A percentile compares a stretch with the other conserved stretches of the same genome.
phyloP scores from a whole-genome alignment of 2,888 invertebrate genomes.

The Caenorhabditis doughertyi region DNA sequence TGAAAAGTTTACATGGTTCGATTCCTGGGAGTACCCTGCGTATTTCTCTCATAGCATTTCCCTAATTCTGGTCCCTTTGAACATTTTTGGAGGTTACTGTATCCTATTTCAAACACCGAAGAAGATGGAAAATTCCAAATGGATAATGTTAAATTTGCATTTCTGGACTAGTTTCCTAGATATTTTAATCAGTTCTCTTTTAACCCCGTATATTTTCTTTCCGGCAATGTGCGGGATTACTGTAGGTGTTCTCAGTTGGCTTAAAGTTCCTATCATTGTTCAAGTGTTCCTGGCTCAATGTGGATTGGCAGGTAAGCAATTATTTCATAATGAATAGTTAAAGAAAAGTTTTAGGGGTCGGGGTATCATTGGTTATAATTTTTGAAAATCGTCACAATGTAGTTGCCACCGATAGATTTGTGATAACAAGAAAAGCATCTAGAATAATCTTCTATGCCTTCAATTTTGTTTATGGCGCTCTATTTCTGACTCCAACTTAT shows the following conservation, averaged over 20 bases:
- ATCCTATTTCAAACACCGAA: constrained; percentile 21
- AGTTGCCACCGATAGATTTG: constrained; percentile 8
- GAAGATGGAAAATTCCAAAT: constrained; percentile 5
- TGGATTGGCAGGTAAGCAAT: constrained; percentile 20
- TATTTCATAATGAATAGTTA: too few species aligned
- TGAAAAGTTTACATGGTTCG: constrained; percentile 35
- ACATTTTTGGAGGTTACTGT: constrained; percentile 28
- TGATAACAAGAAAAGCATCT: not conserved
- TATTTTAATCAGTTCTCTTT: constrained; percentile 7
- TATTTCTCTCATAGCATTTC: constrained; percentile 34
- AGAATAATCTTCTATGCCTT: constrained; percentile 23
- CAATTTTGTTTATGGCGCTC: constrained; percentile 17
- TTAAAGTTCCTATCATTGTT: not conserved
- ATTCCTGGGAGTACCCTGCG: constrained; percentile 41
- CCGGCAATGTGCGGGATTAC: constrained; percentile 25
- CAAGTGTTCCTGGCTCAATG: constrained; percentile 33
- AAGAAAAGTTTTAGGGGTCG: constrained; percentile 40
- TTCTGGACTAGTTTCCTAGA: constrained; percentile 25
- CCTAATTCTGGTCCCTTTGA: constrained; percentile 4
- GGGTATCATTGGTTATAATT: constrained; percentile 17
- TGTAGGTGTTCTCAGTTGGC: constrained; percentile 5
- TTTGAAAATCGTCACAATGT: constrained; percentile 48
- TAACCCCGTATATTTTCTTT: constrained; percentile 28
- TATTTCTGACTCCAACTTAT: constrained; percentile 37
- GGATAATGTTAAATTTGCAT: constrained; percentile 25